Base-by-base conservation (phyloP, 2,888 invertebrate species). In the Lepidocyrtinus sp. region DNA sequence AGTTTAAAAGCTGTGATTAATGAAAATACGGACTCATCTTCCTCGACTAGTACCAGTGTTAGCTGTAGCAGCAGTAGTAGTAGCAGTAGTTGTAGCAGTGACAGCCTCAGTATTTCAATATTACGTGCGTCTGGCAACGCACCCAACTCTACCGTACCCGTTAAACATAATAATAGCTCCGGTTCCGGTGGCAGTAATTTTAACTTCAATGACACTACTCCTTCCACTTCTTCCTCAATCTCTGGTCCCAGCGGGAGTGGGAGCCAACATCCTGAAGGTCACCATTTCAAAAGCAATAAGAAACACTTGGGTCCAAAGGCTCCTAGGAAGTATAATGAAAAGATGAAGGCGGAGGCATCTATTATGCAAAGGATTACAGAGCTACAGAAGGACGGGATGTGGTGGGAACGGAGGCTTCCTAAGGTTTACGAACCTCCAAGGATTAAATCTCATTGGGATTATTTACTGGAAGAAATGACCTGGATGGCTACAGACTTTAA, bases 401-500 rank as follows among this genome's bases (percentile, higher is more conserved):
- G 98, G 99, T 93, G 97, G 24, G 82, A 82, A 36, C 82, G 80
- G 36, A 74, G 85, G 17, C 64, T 84, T 15, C 85, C 84, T 0
- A 83, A 82, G 63, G 71, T 63, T 26, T 68, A 73, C 61, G 85
- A 85, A 63, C 84, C 83, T 2, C 45, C 83, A n/a, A 73, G 81
- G 19, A 50, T 17, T 0, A 99, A 98, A 90, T 94, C 96, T 26
- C 99, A 99, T 89, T 99, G 99, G 98, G 99, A 99, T 90, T 99
- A 97, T 89, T 90, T 99, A 84, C 90, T 99, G 59, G 99, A 99
- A 89, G 99, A 99, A 90, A 98, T 98, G 97, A 94, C 95, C 50
- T 99, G 99, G 99, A 91, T 99, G 85, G 96, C 98, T 46, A 95
- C 96, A 50, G 99, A 99, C 90, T 99, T 99, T 90, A 95, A 95